These are phyloP conservation scores for Chrysaora quinquecirrha DNA, from an alignment of 30 jellyfish, hydroid and myxozoan species.

Conservation along the genomic window DNA sequence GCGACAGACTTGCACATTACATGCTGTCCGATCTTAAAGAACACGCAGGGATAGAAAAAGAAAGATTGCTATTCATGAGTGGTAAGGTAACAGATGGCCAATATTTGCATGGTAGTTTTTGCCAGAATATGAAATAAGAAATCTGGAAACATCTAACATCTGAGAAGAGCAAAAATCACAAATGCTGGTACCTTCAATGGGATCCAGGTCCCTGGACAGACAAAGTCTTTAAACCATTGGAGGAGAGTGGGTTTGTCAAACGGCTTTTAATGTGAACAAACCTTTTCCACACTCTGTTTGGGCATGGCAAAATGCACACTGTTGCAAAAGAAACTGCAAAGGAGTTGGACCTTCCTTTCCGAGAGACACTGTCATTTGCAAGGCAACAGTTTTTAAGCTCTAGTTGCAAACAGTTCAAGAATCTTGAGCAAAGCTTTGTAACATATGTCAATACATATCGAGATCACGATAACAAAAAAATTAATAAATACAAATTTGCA, in stretches of 20 bases:
- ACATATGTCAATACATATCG: background rate
- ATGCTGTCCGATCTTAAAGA: background rate
- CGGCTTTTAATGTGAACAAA: background rate
- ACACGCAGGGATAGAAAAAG: background rate
- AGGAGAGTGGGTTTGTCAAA: background rate
- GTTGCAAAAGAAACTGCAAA: slow-evolving; percentile 36
- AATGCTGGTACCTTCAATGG: slow-evolving; percentile 32
- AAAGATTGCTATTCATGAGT: background rate
- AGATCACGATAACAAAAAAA: background rate
- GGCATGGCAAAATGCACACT: slow-evolving; percentile 31
- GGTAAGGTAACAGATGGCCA: slow-evolving; percentile 19
- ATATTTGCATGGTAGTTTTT: background rate
- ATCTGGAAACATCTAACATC: background rate
- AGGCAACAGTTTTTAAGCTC: background rate
- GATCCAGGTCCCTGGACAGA: slow-evolving; percentile 14
- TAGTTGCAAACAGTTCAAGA: background rate
- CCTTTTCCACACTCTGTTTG: background rate
- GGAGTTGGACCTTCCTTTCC: slow-evolving; percentile 20
- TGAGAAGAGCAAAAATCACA: background rate
- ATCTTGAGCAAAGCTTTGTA: background rate
- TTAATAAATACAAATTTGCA: background rate
- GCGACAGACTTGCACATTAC: background rate
- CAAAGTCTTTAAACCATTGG: background rate
- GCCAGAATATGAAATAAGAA: background rate
- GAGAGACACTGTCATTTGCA: slow-evolving; percentile 6